Evolutionary conservation across 2,797 vertebrate species (phyloP).

Genomic region (Cuculus canorus): DNA sequence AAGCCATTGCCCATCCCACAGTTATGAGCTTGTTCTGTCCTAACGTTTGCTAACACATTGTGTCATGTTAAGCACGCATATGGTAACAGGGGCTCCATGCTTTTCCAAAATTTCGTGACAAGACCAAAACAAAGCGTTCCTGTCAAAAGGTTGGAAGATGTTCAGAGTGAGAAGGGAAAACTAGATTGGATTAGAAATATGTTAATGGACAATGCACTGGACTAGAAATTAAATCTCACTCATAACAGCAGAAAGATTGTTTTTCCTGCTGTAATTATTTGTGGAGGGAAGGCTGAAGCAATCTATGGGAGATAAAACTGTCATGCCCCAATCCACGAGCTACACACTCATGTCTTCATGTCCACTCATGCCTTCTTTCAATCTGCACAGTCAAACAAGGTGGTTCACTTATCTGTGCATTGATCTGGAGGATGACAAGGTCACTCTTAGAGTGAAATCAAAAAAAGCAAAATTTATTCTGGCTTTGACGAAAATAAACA

Average conservation of each 20-base stretch:
- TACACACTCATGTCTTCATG: no score
- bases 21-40: neutral
- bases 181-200: neutral
- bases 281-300: neutral
- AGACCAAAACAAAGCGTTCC: neutral
- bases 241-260: neutral
- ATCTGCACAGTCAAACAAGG: no score
- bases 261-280: neutral
- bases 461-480: no score
- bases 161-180: neutral
- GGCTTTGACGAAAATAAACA: no score
- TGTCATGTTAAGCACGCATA: neutral
- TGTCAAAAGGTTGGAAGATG: neutral
- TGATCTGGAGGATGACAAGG: no score
- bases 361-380: no score
- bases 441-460: no score
- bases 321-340: no score
- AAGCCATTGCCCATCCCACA: accelerated
- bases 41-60: accelerated
- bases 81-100: neutral
- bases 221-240: neutral
- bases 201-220: neutral
- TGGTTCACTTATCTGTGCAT: no score
- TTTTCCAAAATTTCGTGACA: neutral
- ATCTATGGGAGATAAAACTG: neutral